phyloP scores from a whole-genome alignment of 2,113 vertebrate genomes.

The Polypterus senegalus region DNA sequence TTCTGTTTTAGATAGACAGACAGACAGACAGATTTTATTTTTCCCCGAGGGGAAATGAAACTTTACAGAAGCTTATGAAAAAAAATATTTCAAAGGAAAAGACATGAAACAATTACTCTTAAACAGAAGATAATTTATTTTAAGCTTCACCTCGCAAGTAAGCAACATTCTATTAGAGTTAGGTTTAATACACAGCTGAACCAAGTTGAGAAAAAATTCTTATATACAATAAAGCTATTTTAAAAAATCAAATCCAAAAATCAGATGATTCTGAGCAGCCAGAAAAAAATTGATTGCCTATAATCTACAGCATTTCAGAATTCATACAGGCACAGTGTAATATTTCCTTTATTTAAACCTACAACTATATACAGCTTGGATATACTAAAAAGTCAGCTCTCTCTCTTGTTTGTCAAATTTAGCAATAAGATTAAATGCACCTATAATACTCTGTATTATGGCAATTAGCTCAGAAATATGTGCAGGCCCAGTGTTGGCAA shows the following conservation, averaged over 20 bases:
- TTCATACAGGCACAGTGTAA: slow-evolving; percentile 45
- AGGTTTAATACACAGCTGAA: too few relatives aligned
- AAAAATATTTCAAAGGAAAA: too few relatives aligned
- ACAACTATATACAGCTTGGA: slow-evolving; percentile 53
- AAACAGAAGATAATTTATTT: too few relatives aligned
- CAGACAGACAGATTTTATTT: too few relatives aligned
- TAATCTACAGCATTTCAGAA: slow-evolving; percentile 43
- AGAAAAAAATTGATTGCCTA: slow-evolving; percentile 45
- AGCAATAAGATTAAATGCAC: slow-evolving; percentile 7
- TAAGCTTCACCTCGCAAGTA: too few relatives aligned
- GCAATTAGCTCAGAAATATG: slow-evolving; percentile 45
- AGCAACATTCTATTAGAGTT: too few relatives aligned
- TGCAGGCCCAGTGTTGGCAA: slow-evolving; percentile 31
- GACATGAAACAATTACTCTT: too few relatives aligned
- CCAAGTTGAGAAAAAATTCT: slow-evolving; percentile 21
- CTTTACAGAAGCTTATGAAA: too few relatives aligned
- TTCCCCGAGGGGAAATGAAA: too few relatives aligned
- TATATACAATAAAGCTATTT: slow-evolving; percentile 50
- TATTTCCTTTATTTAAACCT: slow-evolving; percentile 50
- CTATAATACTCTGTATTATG: slow-evolving; percentile 56
- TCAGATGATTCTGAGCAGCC: slow-evolving; percentile 30
- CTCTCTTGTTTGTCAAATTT: slow-evolving; percentile 19
- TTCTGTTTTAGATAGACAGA: too few relatives aligned
- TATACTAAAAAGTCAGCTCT: slow-evolving; percentile 38
- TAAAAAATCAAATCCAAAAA: slow-evolving; percentile 57